Evolutionary conservation across 1,140 invertebrate genomes (phyloP), one percentile per base, ranked within the genome.

Genomic region (Tyrophagus putrescentiae): DNA sequence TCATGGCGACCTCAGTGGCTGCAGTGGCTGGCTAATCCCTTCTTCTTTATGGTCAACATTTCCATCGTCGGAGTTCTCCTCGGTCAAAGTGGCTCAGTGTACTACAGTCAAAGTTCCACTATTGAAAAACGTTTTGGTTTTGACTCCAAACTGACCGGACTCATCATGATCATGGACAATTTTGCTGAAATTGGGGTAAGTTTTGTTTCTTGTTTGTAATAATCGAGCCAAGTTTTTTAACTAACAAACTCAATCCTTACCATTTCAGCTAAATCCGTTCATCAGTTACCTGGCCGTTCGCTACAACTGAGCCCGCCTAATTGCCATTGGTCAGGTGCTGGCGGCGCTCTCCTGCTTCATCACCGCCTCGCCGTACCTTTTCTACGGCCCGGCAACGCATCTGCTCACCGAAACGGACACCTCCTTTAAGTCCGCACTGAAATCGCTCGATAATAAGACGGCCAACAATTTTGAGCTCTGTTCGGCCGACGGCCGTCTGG

Each of bases 101-200:
- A 83, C 61, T 82, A 82, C 39, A n/a, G 48, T 21, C 31, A 41
- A 18, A 60, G 86, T 42, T 83, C 83, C 33, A 87, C 84, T 0
- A 73, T 87, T 28, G 84, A 87, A 68, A 86, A 86, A 67, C 75
- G 84, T 63, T 87, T 84, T 68, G 84, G 82, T 67, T 84, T 86
- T 67, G 81, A 82, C 0, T 84, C 81, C 7, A 78, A 80, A 70
- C 82, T 80, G 32, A 82, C 82, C 54, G 82, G 82, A 80, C 68
- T 68, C 16, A 67, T 69, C 32, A 32, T 69, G 29, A 67, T 68
- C n/a, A 56, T 63, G 1, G 67, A 68, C 23, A 66, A 68, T 57
- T 61, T 68, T n/a, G 41, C 39, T 1, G 31, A 54, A 31, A 45
- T 66, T 25, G 11, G 65, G 13, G 41, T 48, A 48, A 39, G 36